phyloP scores from a whole-genome alignment of 1,140 invertebrate species.

The Wiebesia pumilae region DNA sequence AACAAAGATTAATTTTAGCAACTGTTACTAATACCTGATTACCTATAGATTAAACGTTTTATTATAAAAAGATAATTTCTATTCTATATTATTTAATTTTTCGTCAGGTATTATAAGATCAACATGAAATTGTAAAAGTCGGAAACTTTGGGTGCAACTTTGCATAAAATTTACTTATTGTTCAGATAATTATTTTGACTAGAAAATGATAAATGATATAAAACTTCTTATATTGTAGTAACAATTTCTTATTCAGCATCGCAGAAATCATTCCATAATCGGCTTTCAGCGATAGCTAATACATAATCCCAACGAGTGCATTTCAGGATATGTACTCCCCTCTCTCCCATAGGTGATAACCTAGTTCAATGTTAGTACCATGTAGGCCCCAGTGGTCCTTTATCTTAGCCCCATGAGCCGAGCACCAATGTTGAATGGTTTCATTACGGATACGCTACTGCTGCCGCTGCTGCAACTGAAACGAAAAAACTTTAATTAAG shows the following conservation, averaged over 20 bases:
- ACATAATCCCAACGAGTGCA: background rate
- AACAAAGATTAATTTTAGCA: too few species aligned
- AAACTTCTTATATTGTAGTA: background rate
- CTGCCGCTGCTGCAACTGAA: too few species aligned
- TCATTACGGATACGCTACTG: slow-evolving; percentile 8
- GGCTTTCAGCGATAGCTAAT: background rate
- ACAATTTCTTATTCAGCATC: background rate
- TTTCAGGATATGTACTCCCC: background rate
- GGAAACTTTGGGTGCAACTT: too few species aligned
- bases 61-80: too few species aligned
- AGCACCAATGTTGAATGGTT: background rate
- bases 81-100: too few species aligned
- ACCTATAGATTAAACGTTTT: too few species aligned
- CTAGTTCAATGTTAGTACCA: background rate
- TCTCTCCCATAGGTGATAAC: background rate
- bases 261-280: background rate
- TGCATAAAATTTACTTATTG: background rate
- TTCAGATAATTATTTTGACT: background rate
- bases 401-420: slow-evolving; percentile 1
- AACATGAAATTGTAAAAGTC: too few species aligned
- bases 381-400: slow-evolving; percentile 30
- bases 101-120: too few species aligned
- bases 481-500: slow-evolving; percentile 24
- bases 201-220: background rate
- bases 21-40: too few species aligned